Percentiles rank a stretch among this genome's conserved stretches.
Conservation (phyloP, 2,888 invertebrate species). For the Nomada ruficornis region DNA sequence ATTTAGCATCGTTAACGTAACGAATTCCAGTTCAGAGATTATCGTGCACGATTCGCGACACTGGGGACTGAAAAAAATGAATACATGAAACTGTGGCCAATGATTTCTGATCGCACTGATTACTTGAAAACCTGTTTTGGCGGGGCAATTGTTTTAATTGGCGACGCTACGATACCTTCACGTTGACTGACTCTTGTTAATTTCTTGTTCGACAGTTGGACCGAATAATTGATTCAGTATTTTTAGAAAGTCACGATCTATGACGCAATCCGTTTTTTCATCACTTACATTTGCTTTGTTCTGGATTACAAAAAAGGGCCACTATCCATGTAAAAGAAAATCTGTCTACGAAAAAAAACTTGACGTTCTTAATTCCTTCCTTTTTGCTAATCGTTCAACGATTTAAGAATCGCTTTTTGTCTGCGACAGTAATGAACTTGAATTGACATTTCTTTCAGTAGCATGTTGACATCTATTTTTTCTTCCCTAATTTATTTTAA, state of each 20-base stretch:
- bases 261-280: slow-evolving; percentile 1
- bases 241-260: slow-evolving; percentile 15
- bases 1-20: slow-evolving; percentile 11
- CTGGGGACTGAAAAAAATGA: background rate
- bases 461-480: no score
- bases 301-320: no score
- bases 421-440: no score
- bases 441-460: background rate
- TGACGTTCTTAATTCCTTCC: no score
- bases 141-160: slow-evolving; percentile 33
- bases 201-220: slow-evolving; percentile 1
- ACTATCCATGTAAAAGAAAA: no score
- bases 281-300: background rate
- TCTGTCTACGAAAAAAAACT: no score
- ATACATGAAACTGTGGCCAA: background rate
- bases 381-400: no score
- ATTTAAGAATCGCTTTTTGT: no score
- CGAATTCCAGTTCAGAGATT: background rate
- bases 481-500: no score
- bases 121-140: slow-evolving; percentile 18
- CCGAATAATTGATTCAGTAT: slow-evolving; percentile 7
- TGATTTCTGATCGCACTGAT: background rate
- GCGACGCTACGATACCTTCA: background rate
- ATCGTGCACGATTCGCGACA: background rate
- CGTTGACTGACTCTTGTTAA: background rate